phyloP scores from a whole-genome alignment of 1,140 invertebrate species.

The Piezodorus guildinii region DNA sequence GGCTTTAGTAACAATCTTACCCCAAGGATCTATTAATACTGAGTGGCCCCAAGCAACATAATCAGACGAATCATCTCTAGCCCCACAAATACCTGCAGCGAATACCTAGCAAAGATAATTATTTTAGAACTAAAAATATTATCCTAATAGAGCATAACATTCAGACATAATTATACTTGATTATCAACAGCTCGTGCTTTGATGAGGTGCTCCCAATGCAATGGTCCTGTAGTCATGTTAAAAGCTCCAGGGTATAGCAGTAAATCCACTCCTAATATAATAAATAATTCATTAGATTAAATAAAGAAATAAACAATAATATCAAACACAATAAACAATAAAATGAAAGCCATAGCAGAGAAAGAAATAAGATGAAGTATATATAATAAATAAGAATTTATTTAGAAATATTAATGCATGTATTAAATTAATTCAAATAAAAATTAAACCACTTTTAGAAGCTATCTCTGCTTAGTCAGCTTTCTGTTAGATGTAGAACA shows the following conservation, averaged over 20 bases:
- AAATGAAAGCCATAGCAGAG: too few species aligned
- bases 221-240: constrained; percentile 87
- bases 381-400: too few species aligned
- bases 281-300: too few species aligned
- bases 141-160: neutral
- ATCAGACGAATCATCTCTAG: constrained; percentile 52
- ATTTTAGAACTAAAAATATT: neutral
- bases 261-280: constrained; percentile 72
- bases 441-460: too few species aligned
- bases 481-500: too few species aligned
- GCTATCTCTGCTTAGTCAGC: too few species aligned
- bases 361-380: too few species aligned
- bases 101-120: constrained; percentile 37
- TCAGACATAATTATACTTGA: constrained; percentile 39
- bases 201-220: constrained; percentile 81
- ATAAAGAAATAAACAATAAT: too few species aligned
- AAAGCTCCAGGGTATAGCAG: constrained; percentile 88
- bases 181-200: constrained; percentile 75
- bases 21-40: constrained; percentile 78
- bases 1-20: constrained; percentile 56
- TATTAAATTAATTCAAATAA: too few species aligned
- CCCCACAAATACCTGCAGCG: constrained; percentile 63
- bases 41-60: constrained; percentile 88
- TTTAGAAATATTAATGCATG: too few species aligned
- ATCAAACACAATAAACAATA: too few species aligned